Evolutionary conservation across 2,888 invertebrate genomes (phyloP).

Genomic region (Panorpa germanica): DNA sequence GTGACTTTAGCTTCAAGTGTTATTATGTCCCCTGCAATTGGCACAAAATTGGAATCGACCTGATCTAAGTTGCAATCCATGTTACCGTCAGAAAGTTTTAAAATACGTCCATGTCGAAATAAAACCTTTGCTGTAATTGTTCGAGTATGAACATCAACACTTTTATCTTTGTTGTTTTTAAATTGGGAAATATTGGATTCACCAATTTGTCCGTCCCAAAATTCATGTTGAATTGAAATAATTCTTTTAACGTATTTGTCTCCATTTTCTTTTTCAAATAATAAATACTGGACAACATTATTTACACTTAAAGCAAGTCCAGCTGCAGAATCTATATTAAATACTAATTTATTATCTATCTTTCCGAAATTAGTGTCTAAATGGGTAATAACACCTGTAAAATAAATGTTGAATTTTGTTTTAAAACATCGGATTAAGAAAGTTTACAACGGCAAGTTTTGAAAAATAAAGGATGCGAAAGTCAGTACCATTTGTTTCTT

Average conservation of each 20-base stretch:
- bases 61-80: conserved; percentile 40
- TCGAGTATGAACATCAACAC: conserved; percentile 15
- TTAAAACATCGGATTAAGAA: no score
- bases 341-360: conserved; percentile 38
- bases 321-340: conserved; percentile 23
- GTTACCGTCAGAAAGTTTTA: conserved; percentile 26
- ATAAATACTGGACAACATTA: no score
- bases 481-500: no score
- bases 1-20: conserved; percentile 41
- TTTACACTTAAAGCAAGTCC: no score
- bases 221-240: no score
- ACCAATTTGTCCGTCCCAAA: no score
- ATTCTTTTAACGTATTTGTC: no score
- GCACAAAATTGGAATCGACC: conserved; percentile 41
- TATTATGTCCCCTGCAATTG: conserved; percentile 50
- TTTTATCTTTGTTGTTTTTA: conserved; percentile 12
- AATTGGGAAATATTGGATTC: no score
- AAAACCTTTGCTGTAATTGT: conserved; percentile 24
- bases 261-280: no score
- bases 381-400: conserved; percentile 39
- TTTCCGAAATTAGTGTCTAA: conserved; percentile 27
- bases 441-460: no score
- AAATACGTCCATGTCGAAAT: conserved; percentile 20
- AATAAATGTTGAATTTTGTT: conserved; percentile 1
- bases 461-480: no score